phyloP scores from a whole-genome alignment of 1,140 invertebrate species.

The Limonius californicus region DNA sequence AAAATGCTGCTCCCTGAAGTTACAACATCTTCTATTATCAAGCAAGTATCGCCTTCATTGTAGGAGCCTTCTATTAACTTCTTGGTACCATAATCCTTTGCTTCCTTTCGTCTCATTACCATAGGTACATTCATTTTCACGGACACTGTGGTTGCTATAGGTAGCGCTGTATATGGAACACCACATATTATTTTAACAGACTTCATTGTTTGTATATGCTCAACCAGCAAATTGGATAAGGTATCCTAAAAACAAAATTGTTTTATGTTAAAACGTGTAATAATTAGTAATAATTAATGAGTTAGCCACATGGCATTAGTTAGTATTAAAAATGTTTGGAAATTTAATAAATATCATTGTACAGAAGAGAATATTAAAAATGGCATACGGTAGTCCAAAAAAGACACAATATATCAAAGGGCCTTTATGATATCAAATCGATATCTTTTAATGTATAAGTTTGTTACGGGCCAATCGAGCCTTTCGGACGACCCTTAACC shows the following conservation, averaged over 20 bases:
- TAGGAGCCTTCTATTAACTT: constrained; percentile 92
- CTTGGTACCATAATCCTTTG: constrained; percentile 93
- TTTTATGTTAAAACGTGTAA: no score
- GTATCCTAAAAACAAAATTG: constrained; percentile 54
- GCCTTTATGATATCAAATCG: no score
- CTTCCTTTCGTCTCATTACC: constrained; percentile 86
- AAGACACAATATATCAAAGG: no score
- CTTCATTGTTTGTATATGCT: constrained; percentile 51
- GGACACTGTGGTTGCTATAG: constrained; percentile 84
- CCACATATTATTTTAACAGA: constrained; percentile 79
- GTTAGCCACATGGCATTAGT: no score
- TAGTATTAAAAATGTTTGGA: no score
- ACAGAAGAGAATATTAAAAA: constrained; percentile 20
- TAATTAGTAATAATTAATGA: not conserved
- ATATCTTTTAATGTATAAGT: no score
- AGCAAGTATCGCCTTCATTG: constrained; percentile 69
- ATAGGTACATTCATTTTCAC: constrained; percentile 72
- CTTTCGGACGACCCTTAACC: no score
- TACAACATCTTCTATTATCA: constrained; percentile 96
- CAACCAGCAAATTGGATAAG: constrained; percentile 64
- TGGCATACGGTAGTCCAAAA: no score
- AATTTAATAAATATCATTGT: no score
- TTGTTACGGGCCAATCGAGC: no score
- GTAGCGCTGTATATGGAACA: constrained; percentile 94
- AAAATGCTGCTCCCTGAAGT: constrained; percentile 91